Base-by-base conservation (phyloP, 1,140 invertebrate genomes). In the Drosophila dunni region DNA sequence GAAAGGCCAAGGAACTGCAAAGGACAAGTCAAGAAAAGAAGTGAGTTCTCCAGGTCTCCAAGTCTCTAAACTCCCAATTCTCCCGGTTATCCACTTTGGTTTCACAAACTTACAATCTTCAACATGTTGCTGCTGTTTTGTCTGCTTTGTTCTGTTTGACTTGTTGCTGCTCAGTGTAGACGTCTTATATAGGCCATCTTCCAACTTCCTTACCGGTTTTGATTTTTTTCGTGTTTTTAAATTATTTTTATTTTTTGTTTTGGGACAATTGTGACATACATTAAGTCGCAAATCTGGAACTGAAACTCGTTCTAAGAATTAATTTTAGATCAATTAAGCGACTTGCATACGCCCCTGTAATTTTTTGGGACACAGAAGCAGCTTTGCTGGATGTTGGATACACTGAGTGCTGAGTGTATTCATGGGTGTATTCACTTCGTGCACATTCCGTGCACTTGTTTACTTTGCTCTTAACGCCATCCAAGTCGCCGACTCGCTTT, bases 261-360 rank as follows among this genome's bases (percentile, higher is more conserved):
- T 40, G 1, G 53, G 53, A 4, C 10, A 50, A 36, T 45, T 58
- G 53, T 67, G 64, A 62, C 76, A 78, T 74, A 67, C 67, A 68
- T 67, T 72, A 56, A 53, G 61, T 70, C 45, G 65, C 45, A 53
- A 53, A 78, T 86, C 74, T 36, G 11, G 33, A 5, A 13, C 70
- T 45, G 63, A 89, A 86, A 86, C 83, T 78, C 83, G 83, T 86
- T 86, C 84, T 88, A 79, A 89, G 83, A 89, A 86, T 86, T 79
- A 88, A 83, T 86, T 88, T 78, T 65, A 74, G 66, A 86, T 68
- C 79, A 62, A 85, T 74, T 75, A 84, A 68, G n/a, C 58, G 40
- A 29, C 50, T 46, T 44, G 70, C 69, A 57, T 60, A 79, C 57
- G 58, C 67, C 61, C 50, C 72, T 79, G 76, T 62, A 88, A 82